Base-by-base conservation (phyloP, 2,113 vertebrate genomes). In the Nibea albiflora region DNA sequence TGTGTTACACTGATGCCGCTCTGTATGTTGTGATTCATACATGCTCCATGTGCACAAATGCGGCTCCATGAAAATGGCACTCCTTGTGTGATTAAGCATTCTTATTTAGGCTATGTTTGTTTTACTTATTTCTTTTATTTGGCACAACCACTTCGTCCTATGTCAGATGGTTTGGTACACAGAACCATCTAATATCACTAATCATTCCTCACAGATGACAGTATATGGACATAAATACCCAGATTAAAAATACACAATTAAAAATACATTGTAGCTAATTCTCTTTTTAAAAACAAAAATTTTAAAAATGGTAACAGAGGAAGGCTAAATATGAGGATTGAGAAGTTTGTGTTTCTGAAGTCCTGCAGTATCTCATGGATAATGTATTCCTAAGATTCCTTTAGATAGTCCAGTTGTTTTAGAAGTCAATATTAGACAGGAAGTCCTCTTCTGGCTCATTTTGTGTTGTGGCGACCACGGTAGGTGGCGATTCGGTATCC, bases 341-440 rank as follows among this genome's bases (percentile, higher is more conserved):
- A 20, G 24, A 49, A 35, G 9, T 47, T 26, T 46, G 11, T 46
- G 7, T 67, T 39, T 57, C 8, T 63, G 22, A 31, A 31, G 35
- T 9, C 35, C 35, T 0, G 35, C 8, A 39, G 35, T 39, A 39
- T 39, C 35, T 39, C 14, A 14, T 12, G 44, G 44, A 46, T 46
- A 14, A 28, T 11, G 3, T 42, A 22, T 60, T 62, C 5, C 62
- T 73, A 11, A 69, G 3, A 64, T 44, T 50, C 31, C 5, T 49
- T n/a, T 4, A n/a, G 3, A 57, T 28, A 35, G 61, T 35, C 20
- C 16, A 16, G 35, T 69, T 24, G 20, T 8, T 17, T 76, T 91
- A 97, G 17, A 98, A 87, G 72, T 94, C 85, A 78, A 98, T 97
- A 76, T 93, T 92, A 26, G 78, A 90, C 67, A 98, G 95, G 76